A percentile compares a stretch with the other conserved stretches of the same genome.
These are phyloP conservation scores for Drosophila hydei DNA, from an alignment of 1,140 invertebrate species.

Conservation along the genomic window DNA sequence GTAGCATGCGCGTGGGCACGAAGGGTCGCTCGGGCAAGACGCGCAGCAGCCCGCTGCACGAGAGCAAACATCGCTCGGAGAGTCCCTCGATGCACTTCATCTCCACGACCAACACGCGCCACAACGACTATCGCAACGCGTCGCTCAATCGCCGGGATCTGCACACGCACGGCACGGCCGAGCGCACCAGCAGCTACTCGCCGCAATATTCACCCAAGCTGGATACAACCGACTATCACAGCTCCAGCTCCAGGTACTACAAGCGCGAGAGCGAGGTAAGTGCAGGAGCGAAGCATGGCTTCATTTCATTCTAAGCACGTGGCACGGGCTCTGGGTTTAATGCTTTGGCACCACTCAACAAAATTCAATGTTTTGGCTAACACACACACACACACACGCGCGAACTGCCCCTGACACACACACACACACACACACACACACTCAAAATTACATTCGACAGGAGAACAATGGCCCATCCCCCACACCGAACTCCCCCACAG, in stretches of 20 bases:
- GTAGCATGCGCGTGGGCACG: conserved; percentile 88
- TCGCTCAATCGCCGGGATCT: conserved; percentile 62
- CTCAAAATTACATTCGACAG: conserved; percentile 75
- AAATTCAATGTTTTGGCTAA: conserved; percentile 75
- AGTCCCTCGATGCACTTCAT: conserved; percentile 83
- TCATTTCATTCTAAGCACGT: conserved; percentile 35
- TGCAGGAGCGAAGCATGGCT: neutral
- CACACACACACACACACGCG: conserved; percentile 23
- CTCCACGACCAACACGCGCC: conserved; percentile 70
- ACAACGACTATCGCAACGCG: conserved; percentile 78
- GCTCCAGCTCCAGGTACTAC: conserved; percentile 78
- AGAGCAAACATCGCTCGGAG: conserved; percentile 81
- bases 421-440: conserved; percentile 35
- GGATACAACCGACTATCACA: conserved; percentile 77
- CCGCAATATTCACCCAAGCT: conserved; percentile 78
- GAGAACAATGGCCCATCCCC: conserved; percentile 64
- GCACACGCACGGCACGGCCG: conserved; percentile 54
- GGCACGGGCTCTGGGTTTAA: conserved; percentile 47
- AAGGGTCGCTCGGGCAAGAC: conserved; percentile 86
- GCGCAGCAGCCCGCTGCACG: conserved; percentile 79
- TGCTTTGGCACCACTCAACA: conserved; percentile 52
- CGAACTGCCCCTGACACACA: conserved; percentile 23
- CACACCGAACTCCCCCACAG: conserved; percentile 65
- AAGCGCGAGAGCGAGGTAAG: conserved; percentile 83
- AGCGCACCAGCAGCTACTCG: conserved; percentile 79